Conservation (phyloP, 2,113 vertebrate species). For the Addax nasomaculatus region DNA sequence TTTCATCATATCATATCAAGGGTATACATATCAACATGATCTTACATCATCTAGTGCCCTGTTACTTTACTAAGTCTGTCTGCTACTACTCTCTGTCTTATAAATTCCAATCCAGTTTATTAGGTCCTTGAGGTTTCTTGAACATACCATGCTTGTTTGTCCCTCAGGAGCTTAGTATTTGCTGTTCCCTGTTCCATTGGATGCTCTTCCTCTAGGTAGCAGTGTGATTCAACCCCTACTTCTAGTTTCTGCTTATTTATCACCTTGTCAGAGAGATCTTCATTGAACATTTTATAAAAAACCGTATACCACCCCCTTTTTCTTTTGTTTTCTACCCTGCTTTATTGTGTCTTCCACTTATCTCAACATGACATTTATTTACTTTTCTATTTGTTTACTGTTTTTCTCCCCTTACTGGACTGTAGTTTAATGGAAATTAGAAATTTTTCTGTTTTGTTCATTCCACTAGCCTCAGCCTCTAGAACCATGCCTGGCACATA, state of each 20-base stretch:
- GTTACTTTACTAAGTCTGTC: neutral
- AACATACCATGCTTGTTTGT: slow-evolving; percentile 17
- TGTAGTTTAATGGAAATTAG: neutral
- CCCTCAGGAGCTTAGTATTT: neutral
- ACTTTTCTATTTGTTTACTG: slow-evolving; percentile 26
- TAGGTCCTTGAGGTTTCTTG: neutral
- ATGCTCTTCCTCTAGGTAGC: neutral
- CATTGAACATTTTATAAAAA: neutral
- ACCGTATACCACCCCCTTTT: neutral
- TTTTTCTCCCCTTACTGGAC: slow-evolving; percentile 8
- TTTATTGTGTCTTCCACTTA: slow-evolving; percentile 43
- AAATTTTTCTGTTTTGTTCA: slow-evolving; percentile 31
- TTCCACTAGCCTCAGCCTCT: slow-evolving; percentile 22
- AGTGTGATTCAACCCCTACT: neutral
- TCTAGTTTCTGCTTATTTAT: slow-evolving; percentile 31
- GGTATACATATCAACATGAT: neutral
- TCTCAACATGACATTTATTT: neutral
- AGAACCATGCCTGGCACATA: slow-evolving; percentile 65
- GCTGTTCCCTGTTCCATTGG: neutral
- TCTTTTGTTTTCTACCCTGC: neutral
- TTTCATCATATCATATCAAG: neutral
- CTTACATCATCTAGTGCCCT: neutral
- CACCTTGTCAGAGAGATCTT: slow-evolving; percentile 14
- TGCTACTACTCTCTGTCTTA: neutral
- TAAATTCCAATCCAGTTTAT: neutral